phyloP scores from a whole-genome alignment of 2,888 invertebrate species.

The Hanleya hanleyi region DNA sequence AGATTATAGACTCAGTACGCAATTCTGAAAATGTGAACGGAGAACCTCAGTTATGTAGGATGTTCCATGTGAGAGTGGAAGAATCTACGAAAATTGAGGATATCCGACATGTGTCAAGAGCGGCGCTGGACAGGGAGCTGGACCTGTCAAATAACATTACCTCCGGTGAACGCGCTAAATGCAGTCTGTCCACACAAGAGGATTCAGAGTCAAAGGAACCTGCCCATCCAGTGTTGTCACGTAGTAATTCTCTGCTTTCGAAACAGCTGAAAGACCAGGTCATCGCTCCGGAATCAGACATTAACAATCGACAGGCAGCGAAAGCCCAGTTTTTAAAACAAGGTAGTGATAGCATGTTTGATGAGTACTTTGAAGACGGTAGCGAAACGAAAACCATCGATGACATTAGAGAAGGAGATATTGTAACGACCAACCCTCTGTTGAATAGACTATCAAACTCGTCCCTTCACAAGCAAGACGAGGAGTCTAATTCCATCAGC shows the following conservation, averaged over 20 bases:
- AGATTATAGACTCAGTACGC: no score
- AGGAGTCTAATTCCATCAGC: neutral
- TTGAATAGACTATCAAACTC: neutral
- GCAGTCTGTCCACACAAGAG: neutral
- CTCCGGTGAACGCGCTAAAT: neutral
- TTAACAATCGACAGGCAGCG: neutral
- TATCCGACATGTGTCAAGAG: slow-evolving; percentile 42
- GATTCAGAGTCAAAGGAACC: neutral
- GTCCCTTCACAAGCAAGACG: neutral
- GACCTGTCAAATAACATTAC: neutral
- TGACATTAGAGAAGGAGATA: slow-evolving; percentile 51
- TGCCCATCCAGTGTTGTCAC: neutral
- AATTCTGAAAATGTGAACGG: neutral
- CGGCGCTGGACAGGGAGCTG: neutral
- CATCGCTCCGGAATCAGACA: neutral
- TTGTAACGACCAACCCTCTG: slow-evolving; percentile 43
- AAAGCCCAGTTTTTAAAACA: slow-evolving; percentile 44
- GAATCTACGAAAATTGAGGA: slow-evolving; percentile 48
- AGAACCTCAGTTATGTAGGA: slow-evolving; percentile 38
- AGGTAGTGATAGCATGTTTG: slow-evolving; percentile 64
- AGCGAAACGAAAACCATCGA: slow-evolving; percentile 59
- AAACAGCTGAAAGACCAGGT: neutral
- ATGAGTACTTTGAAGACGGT: slow-evolving; percentile 63
- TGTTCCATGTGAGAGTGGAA: slow-evolving; percentile 43
- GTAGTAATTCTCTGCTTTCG: neutral